A percentile compares a stretch with the other conserved stretches of the same genome.
phyloP scores from a whole-genome alignment of 2,888 invertebrate genomes.

The Herminia tarsipennalis region DNA sequence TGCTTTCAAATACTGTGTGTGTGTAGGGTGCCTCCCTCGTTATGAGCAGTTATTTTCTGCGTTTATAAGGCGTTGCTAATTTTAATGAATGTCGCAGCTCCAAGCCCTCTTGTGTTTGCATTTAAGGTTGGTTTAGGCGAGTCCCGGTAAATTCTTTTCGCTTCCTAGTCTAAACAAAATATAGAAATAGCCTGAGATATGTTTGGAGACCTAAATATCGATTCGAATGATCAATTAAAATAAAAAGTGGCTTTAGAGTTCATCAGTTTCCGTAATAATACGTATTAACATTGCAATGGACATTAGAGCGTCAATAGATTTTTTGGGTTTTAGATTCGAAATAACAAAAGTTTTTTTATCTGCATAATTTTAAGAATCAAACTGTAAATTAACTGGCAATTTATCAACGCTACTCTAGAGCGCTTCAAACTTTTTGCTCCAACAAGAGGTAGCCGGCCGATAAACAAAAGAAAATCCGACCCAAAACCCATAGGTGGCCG shows the following conservation, averaged over 20 bases:
- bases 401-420: constrained; percentile 21
- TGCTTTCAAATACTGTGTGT: constrained; percentile 29
- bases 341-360: constrained; percentile 3
- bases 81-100: constrained; percentile 41
- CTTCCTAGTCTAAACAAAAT: too few relatives aligned
- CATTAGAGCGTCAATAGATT: neutral
- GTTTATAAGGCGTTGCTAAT: constrained; percentile 64
- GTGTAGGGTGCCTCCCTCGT: constrained; percentile 67
- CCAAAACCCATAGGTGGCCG: constrained; percentile 59
- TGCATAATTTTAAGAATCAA: constrained; percentile 25
- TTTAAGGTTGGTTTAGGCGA: constrained; percentile 4
- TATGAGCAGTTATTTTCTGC: constrained; percentile 68
- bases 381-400: constrained; percentile 41
- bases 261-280: too few relatives aligned
- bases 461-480: constrained; percentile 74
- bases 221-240: too few relatives aligned
- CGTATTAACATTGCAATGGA: too few relatives aligned
- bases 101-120: constrained; percentile 11
- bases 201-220: too few relatives aligned
- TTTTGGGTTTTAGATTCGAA: neutral
- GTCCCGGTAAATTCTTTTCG: neutral
- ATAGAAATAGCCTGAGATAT: too few relatives aligned
- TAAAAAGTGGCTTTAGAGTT: too few relatives aligned
- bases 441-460: constrained; percentile 47
- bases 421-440: constrained; percentile 40